Base-by-base conservation (phyloP, 2,797 vertebrate genomes). In the Brachymystax lenok region DNA sequence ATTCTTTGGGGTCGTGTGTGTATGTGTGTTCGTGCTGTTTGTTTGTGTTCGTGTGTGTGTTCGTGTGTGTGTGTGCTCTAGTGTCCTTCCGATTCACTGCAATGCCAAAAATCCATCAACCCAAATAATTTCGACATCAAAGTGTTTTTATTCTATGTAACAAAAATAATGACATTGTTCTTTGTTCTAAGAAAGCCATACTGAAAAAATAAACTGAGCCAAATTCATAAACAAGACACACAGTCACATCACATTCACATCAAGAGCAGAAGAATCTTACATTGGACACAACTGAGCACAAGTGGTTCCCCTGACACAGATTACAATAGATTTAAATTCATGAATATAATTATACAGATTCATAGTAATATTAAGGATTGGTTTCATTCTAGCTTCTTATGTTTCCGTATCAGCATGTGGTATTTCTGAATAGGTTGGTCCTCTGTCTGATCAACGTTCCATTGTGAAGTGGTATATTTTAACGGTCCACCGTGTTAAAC, bases 91-190 rank as follows among this genome's bases (percentile, higher is more conserved):
- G 21, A 27, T 50, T 33, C 28, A 16, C 24, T 7, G 71, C 66
- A n/a, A 12, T 3, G 40, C 50, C 76, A 27, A 16, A 46, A 46
- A 71, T 61, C 73, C 73, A 77, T 63, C 68, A 73, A 54, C 64
- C 28, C 51, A 2, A 19, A 27, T n/a, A 2, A 69, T 75, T 79
- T 84, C 12, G 79, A 94, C 94, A 93, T 93, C 76, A 84, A 92
- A 81, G 84, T 91, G 77, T 94, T 95, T 95, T 93, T 46, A 93
- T 93, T 94, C 92, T 93, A 93, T 91, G 93, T 95, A 94, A 92
- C 92, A 95, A 95, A 95, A 95, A 94, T 95, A 94, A 93, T 90
- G 83, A 93, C 94, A 93, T 71, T 40, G 84, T 90, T 63, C 79
- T 94, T 94, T 93, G 85, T 90, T 91, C 88, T 90, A 91, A 79